Conservation (phyloP, 2,888 invertebrate genomes). For the Netelia fuscicornis region DNA sequence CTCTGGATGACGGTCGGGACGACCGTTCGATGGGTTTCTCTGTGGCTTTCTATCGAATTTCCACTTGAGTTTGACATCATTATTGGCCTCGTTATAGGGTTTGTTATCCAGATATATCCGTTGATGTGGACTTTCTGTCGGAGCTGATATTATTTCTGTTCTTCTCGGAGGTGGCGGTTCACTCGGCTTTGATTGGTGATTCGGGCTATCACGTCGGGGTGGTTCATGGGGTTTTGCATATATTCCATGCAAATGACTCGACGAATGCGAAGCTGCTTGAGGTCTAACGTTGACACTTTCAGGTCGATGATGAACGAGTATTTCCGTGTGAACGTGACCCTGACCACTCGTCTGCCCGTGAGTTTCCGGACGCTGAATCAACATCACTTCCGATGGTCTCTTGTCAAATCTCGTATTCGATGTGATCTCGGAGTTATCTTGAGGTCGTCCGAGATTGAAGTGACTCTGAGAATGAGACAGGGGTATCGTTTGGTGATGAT, state of each 20-base stretch:
- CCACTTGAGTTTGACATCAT: slow-evolving; percentile 77
- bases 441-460: slow-evolving; percentile 73
- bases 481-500: slow-evolving; percentile 76
- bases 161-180: slow-evolving; percentile 80
- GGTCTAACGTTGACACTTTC: slow-evolving; percentile 77
- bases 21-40: slow-evolving; percentile 72
- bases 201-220: slow-evolving; percentile 75
- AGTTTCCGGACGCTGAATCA: slow-evolving; percentile 77
- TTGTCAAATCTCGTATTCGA: slow-evolving; percentile 71
- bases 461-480: slow-evolving; percentile 71
- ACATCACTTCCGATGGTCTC: slow-evolving; percentile 76
- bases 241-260: slow-evolving; percentile 62
- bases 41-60: slow-evolving; percentile 80
- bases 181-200: slow-evolving; percentile 73
- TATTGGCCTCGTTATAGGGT: slow-evolving; percentile 71
- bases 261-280: slow-evolving; percentile 69
- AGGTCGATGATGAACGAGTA: slow-evolving; percentile 80
- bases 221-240: slow-evolving; percentile 72
- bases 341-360: slow-evolving; percentile 76
- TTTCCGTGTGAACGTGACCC: slow-evolving; percentile 81
- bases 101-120: slow-evolving; percentile 72
- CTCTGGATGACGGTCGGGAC: slow-evolving; percentile 69
- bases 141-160: slow-evolving; percentile 75
- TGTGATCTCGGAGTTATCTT: slow-evolving; percentile 71
- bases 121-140: slow-evolving; percentile 76